Conservation (phyloP, 2,888 invertebrate species). For the Lydus trimaculatus region DNA sequence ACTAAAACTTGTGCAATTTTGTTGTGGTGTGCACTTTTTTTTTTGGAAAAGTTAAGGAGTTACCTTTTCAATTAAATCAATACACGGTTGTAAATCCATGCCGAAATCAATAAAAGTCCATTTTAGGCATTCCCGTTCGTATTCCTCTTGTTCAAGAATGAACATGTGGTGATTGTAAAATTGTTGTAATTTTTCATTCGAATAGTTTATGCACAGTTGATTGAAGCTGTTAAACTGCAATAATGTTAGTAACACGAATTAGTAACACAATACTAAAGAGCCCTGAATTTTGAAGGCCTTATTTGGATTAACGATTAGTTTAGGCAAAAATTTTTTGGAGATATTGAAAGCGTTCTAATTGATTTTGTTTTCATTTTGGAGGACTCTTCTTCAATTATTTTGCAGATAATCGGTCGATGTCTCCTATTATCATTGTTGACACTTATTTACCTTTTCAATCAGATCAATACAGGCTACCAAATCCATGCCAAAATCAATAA, state of each 20-base stretch:
- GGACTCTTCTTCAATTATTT: background rate
- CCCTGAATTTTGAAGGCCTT: constrained; percentile 14
- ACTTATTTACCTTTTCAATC: constrained; percentile 72
- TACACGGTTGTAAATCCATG: constrained; percentile 91
- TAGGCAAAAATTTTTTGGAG: background rate
- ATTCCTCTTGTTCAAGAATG: constrained; percentile 94
- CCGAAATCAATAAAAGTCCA: constrained; percentile 97
- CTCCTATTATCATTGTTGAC: background rate
- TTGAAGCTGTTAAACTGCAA: constrained; percentile 91
- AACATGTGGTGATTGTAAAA: constrained; percentile 98
- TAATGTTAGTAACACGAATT: constrained; percentile 25
- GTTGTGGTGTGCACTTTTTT: background rate
- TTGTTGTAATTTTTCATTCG: constrained; percentile 94
- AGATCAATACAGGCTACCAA: constrained; percentile 84
- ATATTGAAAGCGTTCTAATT: constrained; percentile 7
- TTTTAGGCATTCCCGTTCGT: constrained; percentile 88
- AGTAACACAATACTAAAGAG: constrained; percentile 12
- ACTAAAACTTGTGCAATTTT: constrained; percentile 17
- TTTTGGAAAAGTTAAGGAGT: background rate
- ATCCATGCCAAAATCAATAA: constrained; percentile 94
- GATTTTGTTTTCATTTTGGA: background rate
- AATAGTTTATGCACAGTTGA: constrained; percentile 96
- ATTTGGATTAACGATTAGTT: constrained; percentile 2
- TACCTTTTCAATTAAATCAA: constrained; percentile 92
- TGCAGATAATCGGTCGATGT: background rate